Evolutionary conservation across 2,113 vertebrate genomes (phyloP), one percentile per base, ranked within the genome.

Genomic region (Furnarius figulus): DNA sequence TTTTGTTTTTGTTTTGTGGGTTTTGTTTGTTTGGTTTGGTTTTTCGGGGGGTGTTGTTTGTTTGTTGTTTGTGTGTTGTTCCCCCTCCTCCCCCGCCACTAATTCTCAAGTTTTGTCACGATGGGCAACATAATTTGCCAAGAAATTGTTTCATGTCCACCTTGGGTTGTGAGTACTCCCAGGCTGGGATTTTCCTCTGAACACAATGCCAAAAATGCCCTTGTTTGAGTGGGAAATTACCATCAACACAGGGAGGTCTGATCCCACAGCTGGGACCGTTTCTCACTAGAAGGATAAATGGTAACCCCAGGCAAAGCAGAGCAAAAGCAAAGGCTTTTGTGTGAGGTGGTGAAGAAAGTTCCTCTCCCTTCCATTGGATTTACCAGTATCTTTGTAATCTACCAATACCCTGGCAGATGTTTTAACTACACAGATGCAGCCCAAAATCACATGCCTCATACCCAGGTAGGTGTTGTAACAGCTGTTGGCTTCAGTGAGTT

Each of bases 101-200:
- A 24, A 5, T 68, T 75, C 5, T 16, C 39, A 30, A 8, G 8
- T 13, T 47, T 86, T 12, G 5, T 58, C 31, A 33, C 2, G 5
- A 11, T 22, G 23, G 30, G 15, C 8, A 70, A 40, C 2, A 14
- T 25, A 35, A 67, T 65, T 71, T 78, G 14, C 25, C 33, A 72
- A 42, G 9, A 0, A 2, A 8, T 79, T n/a, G 9, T 24, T 86
- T 47, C 37, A 20, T 44, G 33, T 81, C 37, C 8, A 12, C 14
- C 31, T 87, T 0, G 0, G 5, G 6, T 28, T 77, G 28, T 0
- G 0, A 16, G 13, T 62, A 22, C 14, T 83, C 5, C 18, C 1
- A 3, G 50, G 7, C 6, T 72, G 56, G 3, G 33, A 59, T n/a
- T 72, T 74, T 71, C 25, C 25, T 65, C 42, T 50, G 14, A 22